phyloP scores from a whole-genome alignment of 2,797 vertebrate genomes.

The Limosa lapponica region DNA sequence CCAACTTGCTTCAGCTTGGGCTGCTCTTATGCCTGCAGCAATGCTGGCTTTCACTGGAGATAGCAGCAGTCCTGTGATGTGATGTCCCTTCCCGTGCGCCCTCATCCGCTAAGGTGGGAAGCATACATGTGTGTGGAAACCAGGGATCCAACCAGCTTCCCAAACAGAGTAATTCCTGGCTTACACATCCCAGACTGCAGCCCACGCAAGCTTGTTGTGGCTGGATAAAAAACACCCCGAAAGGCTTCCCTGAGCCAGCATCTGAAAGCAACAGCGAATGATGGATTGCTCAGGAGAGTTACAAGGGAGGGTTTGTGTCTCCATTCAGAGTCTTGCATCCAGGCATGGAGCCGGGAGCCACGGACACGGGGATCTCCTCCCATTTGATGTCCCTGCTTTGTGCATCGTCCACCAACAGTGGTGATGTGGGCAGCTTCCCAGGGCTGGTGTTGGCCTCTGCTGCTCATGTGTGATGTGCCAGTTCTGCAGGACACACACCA shows the following conservation, averaged over 20 bases:
- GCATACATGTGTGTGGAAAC: not conserved
- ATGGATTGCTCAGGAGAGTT: not conserved
- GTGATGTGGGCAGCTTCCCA: not conserved
- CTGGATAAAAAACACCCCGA: not conserved
- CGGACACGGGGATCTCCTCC: not conserved
- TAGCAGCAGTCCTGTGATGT: not conserved
- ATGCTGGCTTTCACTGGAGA: not conserved
- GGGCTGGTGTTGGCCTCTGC: not conserved
- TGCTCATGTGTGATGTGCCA: rapidly evolving
- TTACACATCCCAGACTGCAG: not conserved
- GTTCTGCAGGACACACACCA: not conserved
- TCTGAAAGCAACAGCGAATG: not conserved
- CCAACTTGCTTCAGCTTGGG: not conserved
- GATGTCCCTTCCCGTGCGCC: not conserved
- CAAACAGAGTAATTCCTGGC: not conserved
- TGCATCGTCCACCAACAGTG: not conserved
- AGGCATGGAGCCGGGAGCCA: not conserved
- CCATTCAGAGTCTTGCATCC: not conserved
- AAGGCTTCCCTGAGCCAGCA: not conserved
- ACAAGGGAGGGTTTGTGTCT: not conserved
- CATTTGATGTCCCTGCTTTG: rapidly evolving
- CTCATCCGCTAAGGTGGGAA: not conserved
- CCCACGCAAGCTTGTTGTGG: not conserved
- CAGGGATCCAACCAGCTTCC: not conserved
- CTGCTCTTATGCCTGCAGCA: not conserved